These are phyloP conservation scores for Phenganax marumi DNA, from an alignment of 92 coral and sea anemone genomes.

Conservation along the genomic window DNA sequence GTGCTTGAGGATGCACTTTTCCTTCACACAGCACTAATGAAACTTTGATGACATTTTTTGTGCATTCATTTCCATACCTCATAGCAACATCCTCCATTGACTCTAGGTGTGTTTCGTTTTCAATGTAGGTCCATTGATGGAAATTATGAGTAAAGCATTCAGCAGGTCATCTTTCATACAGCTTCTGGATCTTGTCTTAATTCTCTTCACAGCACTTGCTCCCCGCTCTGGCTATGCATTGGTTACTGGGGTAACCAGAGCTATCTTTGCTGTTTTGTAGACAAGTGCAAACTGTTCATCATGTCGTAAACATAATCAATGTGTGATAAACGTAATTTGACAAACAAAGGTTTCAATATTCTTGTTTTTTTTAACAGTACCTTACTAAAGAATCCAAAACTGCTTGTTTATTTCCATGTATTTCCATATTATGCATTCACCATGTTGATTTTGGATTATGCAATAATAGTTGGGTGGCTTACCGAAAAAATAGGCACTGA, in stretches of 20 bases:
- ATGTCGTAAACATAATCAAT: too few species aligned
- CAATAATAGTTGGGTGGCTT: background rate
- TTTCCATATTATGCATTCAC: background rate
- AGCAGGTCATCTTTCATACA: conserved; percentile 4
- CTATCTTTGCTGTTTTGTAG: conserved; percentile 10
- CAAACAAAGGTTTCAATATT: background rate
- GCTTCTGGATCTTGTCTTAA: conserved; percentile 21
- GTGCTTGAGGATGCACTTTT: conserved; percentile 7
- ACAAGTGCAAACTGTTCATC: conserved; percentile 13
- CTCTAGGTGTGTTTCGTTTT: conserved; percentile 9
- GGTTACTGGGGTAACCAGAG: conserved; percentile 15
- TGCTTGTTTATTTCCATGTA: background rate
- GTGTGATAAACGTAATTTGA: background rate
- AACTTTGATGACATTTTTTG: background rate
- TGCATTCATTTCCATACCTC: background rate
- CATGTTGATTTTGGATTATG: conserved; percentile 3
- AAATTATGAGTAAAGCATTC: conserved; percentile 15
- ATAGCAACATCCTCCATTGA: conserved; percentile 8
- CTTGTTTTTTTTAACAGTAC: background rate
- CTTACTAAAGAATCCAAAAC: background rate
- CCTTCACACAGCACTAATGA: background rate
- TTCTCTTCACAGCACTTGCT: conserved; percentile 24
- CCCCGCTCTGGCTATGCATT: conserved; percentile 24
- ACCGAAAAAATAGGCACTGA: too few species aligned
- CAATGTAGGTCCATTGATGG: conserved; percentile 22